Conservation (phyloP, 1,140 invertebrate species). For the Drosophila eugracilis region DNA sequence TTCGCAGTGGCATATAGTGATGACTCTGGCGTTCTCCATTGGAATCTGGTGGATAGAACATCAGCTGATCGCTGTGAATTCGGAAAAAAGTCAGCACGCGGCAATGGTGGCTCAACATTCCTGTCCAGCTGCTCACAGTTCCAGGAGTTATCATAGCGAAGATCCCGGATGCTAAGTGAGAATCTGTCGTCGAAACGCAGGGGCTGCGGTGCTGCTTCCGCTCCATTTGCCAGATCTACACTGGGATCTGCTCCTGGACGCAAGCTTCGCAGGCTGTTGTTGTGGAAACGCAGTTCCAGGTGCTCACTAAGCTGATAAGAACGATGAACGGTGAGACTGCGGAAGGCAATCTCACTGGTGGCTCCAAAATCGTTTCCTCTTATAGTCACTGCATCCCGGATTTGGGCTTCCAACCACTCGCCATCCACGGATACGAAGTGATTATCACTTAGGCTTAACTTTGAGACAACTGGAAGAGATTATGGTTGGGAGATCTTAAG, state of each 20-base stretch:
- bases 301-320: constrained; percentile 73
- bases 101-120: constrained; percentile 56
- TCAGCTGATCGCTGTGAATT: constrained; percentile 60
- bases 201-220: constrained; percentile 27
- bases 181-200: constrained; percentile 68
- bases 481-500: background rate
- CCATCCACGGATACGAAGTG: constrained; percentile 67
- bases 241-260: constrained; percentile 12
- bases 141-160: constrained; percentile 69
- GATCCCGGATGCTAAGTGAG: constrained; percentile 58
- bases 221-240: background rate
- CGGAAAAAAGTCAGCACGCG: constrained; percentile 71
- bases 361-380: constrained; percentile 70
- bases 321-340: constrained; percentile 66
- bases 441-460: constrained; percentile 72
- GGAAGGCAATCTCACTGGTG: constrained; percentile 76
- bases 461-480: constrained; percentile 76
- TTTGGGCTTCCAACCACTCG: constrained; percentile 73
- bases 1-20: constrained; percentile 39
- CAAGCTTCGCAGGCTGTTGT: constrained; percentile 67
- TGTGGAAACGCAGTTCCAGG: constrained; percentile 76
- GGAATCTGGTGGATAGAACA: constrained; percentile 27
- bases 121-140: constrained; percentile 66
- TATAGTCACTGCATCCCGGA: constrained; percentile 65
- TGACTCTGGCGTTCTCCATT: background rate